Base-by-base conservation (phyloP, 2,888 invertebrate species). In the Poecilobothrus nobilitatus region DNA sequence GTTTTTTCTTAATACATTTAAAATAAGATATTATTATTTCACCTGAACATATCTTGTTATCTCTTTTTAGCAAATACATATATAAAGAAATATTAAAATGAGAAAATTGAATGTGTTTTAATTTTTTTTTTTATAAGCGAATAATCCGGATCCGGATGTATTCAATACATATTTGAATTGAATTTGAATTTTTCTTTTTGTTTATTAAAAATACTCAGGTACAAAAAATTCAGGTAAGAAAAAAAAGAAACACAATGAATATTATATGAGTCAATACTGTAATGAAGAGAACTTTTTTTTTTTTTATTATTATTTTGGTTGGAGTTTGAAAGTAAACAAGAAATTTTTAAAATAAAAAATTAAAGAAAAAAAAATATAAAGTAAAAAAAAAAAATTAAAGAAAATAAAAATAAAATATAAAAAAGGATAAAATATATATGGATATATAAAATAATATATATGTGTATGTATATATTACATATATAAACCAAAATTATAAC, bases 111-210 rank as follows among this genome's bases (percentile, higher is more conserved):
- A 27, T 27, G 27, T 27, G 27, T 27, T 27, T 27, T 27, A 5
- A 27, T 4, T 27, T 27, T 2, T 5, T 27, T 27, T 27, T 27
- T 27, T 27, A 5, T 27, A 53, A 18, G 15, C 1, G 18, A 53
- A 53, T 53, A 53, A 53, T 53, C 53, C 53, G 53, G 53, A 53
- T 53, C 53, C 53, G 53, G 53, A 53, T 53, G 53, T 53, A 53
- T 53, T n/a, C 53, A 18, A 53, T 53, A 53, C 18, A 53, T 53
- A 53, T 53, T 53, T 18, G 18, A 18, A 12, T 53, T 53, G 53
- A 53, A 44, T 44, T 44, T 44, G 44, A 44, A 53, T 53, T 53
- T 37, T 27, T 27, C 27, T 27, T 27, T 53, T 53, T 53, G 53
- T 12, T 53, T 53, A 53, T 53, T 15, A 53, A 18, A 53, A 53